Evolutionary conservation across 2,113 vertebrate genomes (phyloP).

Genomic region (Pyrgilauda ruficollis): DNA sequence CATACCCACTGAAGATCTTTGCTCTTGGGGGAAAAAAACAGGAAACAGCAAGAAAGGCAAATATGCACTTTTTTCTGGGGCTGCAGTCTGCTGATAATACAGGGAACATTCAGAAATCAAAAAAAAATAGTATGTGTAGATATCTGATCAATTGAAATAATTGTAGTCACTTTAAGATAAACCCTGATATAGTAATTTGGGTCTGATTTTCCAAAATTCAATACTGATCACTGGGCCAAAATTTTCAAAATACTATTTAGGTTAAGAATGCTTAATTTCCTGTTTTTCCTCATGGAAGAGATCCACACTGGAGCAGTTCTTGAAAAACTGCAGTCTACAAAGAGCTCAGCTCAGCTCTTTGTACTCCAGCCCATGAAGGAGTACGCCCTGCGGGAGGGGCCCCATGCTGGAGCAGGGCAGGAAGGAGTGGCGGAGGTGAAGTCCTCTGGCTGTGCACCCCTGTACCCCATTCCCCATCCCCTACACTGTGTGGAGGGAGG

Average conservation of each 20-base stretch:
- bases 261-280: neutral
- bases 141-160: neutral
- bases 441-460: neutral
- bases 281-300: neutral
- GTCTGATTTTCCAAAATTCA: neutral
- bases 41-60: neutral
- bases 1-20: neutral
- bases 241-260: neutral
- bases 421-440: neutral
- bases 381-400: neutral
- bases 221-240: neutral
- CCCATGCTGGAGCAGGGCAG: fast-evolving
- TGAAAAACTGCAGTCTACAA: neutral
- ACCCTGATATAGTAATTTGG: neutral
- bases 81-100: neutral
- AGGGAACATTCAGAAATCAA: neutral
- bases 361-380: neutral
- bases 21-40: neutral
- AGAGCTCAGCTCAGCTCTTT: too few species aligned
- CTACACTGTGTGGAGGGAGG: neutral
- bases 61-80: neutral
- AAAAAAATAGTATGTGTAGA: neutral
- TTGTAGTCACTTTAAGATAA: neutral
- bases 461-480: neutral
- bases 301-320: neutral